Conservation (phyloP, 2,113 vertebrate species). For the Eira barbara region DNA sequence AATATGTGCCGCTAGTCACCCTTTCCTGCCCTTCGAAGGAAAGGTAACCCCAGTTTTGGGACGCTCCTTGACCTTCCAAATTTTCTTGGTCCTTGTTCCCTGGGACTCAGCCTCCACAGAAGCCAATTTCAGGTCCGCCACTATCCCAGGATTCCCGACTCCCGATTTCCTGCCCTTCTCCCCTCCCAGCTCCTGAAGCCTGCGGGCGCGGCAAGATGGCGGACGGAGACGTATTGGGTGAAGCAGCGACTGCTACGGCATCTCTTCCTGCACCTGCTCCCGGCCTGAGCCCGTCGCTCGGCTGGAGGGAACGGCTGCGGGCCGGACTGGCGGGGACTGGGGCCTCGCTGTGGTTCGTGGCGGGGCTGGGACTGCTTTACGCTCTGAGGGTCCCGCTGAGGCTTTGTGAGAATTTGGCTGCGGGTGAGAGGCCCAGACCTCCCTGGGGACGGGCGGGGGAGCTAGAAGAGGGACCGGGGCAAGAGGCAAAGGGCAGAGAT, state of each 20-base stretch:
- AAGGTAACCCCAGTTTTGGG: neutral
- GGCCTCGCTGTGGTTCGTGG: conserved; percentile 88
- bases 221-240: conserved; percentile 81
- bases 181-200: conserved; percentile 43
- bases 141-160: conserved; percentile 87
- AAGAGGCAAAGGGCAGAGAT: neutral
- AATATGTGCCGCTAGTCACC: neutral
- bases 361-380: conserved; percentile 90
- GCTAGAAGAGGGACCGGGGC: neutral
- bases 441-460: neutral
- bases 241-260: conserved; percentile 80
- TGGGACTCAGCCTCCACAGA: neutral
- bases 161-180: conserved; percentile 67
- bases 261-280: conserved; percentile 69
- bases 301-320: conserved; percentile 86
- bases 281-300: conserved; percentile 81
- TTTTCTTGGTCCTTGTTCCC: neutral
- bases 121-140: conserved; percentile 52
- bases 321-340: conserved; percentile 88
- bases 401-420: conserved; percentile 91
- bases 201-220: conserved; percentile 73
- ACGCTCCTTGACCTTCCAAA: neutral
- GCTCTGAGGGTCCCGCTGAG: conserved; percentile 92
- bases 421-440: conserved; percentile 85
- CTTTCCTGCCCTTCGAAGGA: neutral